phyloP scores from a whole-genome alignment of 2,797 vertebrate species.

The Falco novaeseelandiae region DNA sequence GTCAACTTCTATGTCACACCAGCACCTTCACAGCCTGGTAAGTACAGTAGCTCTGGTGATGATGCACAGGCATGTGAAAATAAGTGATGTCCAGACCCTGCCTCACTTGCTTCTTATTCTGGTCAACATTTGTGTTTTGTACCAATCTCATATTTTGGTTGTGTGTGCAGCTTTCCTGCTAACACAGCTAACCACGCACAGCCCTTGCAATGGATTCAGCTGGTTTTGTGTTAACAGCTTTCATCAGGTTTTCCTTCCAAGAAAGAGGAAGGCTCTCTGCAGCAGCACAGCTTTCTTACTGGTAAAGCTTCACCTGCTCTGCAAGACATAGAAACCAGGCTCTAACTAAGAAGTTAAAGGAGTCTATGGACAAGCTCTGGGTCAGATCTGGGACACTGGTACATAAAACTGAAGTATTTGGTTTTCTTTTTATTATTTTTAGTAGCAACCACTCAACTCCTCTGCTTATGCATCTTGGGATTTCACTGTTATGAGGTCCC shows the following conservation, averaged over 20 bases:
- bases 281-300: neutral
- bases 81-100: neutral
- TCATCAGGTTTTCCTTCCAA: neutral
- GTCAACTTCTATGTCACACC: neutral
- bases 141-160: neutral
- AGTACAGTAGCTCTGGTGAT: neutral
- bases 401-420: neutral
- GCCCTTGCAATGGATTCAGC: too few relatives aligned
- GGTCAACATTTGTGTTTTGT: neutral
- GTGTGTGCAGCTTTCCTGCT: neutral
- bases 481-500: neutral
- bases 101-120: neutral
- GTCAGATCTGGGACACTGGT: neutral
- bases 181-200: neutral
- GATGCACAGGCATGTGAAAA: neutral
- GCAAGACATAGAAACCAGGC: accelerated
- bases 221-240: neutral
- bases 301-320: neutral
- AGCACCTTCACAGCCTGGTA: neutral
- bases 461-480: neutral
- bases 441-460: neutral
- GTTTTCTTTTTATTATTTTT: neutral
- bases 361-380: neutral
- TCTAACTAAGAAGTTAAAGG: neutral
- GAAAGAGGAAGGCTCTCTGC: neutral